Percentiles rank a stretch among this genome's conserved stretches.
Conservation (phyloP, 2,888 invertebrate species). For the Sarcophaga caerulescens region DNA sequence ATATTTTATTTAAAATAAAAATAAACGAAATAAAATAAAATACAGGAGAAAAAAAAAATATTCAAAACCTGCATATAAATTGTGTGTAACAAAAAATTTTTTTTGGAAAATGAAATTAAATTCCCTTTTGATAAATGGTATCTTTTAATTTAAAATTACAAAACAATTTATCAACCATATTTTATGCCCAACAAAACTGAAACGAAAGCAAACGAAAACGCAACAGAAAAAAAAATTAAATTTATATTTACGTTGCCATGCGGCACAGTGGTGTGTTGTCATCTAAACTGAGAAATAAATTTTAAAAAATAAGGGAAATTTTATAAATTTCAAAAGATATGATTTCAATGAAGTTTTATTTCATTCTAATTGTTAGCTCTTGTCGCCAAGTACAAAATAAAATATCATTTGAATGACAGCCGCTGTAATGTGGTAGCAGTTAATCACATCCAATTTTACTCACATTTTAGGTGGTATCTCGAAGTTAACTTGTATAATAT, state of each 20-base stretch:
- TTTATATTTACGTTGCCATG: not conserved
- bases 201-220: too few relatives aligned
- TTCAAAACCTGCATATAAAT: not conserved
- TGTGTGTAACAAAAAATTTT: not conserved
- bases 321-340: too few relatives aligned
- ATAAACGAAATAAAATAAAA: not conserved
- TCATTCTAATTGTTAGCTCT: too few relatives aligned
- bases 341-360: too few relatives aligned
- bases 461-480: too few relatives aligned
- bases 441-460: too few relatives aligned
- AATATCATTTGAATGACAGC: too few relatives aligned
- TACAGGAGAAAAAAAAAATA: not conserved
- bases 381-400: too few relatives aligned
- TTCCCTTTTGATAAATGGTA: not conserved
- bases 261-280: not conserved
- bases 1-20: too few relatives aligned
- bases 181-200: not conserved
- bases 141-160: not conserved
- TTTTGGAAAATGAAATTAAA: not conserved
- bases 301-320: too few relatives aligned
- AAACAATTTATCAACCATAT: not conserved
- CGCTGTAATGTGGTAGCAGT: too few relatives aligned
- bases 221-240: not conserved
- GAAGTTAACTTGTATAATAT: too few relatives aligned
- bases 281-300: not conserved